Evolutionary conservation across 92 coral and sea anemone genomes (phyloP).

Genomic region (Bergia puertoricense): DNA sequence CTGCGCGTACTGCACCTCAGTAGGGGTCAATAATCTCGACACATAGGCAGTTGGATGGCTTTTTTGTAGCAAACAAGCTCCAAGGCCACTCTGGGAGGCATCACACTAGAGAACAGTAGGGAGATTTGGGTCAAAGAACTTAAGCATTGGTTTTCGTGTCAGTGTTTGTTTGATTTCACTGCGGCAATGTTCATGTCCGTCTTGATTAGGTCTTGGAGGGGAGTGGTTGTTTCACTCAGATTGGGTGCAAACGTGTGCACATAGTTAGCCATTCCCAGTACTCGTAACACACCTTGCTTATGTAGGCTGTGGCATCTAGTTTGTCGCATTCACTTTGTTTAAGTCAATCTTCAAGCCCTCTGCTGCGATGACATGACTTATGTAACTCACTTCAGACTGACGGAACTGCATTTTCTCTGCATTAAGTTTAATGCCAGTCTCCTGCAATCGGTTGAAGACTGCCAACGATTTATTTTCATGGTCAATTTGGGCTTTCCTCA

Average conservation of each 20-base stretch:
- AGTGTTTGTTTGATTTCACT: slow-evolving; percentile 31
- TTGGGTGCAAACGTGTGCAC: slow-evolving; percentile 46
- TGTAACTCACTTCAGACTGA: slow-evolving; percentile 16
- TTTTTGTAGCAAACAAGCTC: too few relatives aligned
- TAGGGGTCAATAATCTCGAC: too few relatives aligned
- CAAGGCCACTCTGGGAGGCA: too few relatives aligned
- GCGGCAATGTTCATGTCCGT: slow-evolving; percentile 33
- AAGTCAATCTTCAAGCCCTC: slow-evolving; percentile 50
- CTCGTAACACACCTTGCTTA: slow-evolving; percentile 29
- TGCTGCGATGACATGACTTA: slow-evolving; percentile 33
- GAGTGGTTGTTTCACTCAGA: slow-evolving; percentile 14
- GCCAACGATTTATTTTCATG: slow-evolving; percentile 49
- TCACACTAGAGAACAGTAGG: too few relatives aligned
- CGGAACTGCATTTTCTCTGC: slow-evolving; percentile 46
- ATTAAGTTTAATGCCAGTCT: slow-evolving; percentile 46
- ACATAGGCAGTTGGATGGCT: too few relatives aligned
- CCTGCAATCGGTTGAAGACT: slow-evolving; percentile 51
- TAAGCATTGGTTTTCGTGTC: slow-evolving; percentile 52
- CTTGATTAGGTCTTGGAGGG: slow-evolving; percentile 40
- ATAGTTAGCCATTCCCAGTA: slow-evolving; percentile 50
- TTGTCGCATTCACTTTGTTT: slow-evolving; percentile 33
- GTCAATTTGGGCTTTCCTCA: slow-evolving; percentile 31
- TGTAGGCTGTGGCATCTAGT: slow-evolving; percentile 39
- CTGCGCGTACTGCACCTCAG: too few relatives aligned
- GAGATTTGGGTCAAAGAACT: too few relatives aligned